Evolutionary conservation across 2,797 vertebrate genomes (phyloP).

Genomic region (Synaphobranchus kaupii): DNA sequence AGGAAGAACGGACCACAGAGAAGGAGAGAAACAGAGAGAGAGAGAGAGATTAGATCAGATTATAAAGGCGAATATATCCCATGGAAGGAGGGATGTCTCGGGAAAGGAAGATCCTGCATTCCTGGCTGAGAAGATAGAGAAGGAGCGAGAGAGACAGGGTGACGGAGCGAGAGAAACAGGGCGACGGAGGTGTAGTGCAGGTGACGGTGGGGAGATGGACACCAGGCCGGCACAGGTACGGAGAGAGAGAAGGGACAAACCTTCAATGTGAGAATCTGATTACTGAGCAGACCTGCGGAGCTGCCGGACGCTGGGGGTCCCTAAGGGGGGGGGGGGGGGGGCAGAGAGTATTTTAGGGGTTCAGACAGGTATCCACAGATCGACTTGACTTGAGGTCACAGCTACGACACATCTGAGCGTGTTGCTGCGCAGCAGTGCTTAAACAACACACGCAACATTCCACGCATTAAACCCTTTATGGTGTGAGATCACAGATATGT

Average conservation of each 20-base stretch:
- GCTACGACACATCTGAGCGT: background rate
- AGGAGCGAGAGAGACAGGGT: background rate
- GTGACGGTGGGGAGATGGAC: slow-evolving; percentile 22
- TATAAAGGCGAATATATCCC: background rate
- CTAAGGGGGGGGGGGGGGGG: slow-evolving; percentile 58
- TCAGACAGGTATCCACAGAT: background rate
- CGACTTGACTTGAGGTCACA: background rate
- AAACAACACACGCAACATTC: background rate
- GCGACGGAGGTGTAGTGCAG: background rate
- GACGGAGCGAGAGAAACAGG: background rate
- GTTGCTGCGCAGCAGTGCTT: background rate
- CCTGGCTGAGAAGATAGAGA: background rate
- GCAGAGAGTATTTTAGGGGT: background rate
- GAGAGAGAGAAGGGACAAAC: slow-evolving; percentile 65
- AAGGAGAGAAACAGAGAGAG: slow-evolving; percentile 8
- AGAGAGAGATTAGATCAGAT: slow-evolving; percentile 10
- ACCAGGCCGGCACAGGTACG: slow-evolving; percentile 34
- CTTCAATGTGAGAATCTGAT: slow-evolving; percentile 81
- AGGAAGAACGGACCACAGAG: slow-evolving; percentile 48
- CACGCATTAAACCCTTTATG: too few relatives aligned
- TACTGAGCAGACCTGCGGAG: slow-evolving; percentile 75
- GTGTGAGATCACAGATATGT: too few relatives aligned
- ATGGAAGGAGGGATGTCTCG: slow-evolving; percentile 10
- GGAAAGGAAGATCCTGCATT: background rate
- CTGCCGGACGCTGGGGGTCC: slow-evolving; percentile 66